Evolutionary conservation across 1,140 invertebrate species (phyloP), one percentile per base, ranked within the genome.

Genomic region (Orussus abietinus): DNA sequence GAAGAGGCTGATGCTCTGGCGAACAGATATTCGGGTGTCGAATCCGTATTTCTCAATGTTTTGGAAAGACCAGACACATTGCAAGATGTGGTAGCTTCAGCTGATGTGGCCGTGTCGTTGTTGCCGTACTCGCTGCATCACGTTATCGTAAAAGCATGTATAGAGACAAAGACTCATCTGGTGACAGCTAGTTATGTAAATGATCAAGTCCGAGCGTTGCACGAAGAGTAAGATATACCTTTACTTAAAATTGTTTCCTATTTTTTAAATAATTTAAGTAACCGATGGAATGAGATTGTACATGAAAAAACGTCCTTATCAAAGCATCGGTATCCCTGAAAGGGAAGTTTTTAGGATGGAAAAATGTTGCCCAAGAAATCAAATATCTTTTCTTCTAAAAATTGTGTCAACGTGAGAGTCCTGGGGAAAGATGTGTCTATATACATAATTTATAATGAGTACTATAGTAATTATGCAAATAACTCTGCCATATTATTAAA

Each of bases 131-230:
- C 81, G 3, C 73, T 97, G 9, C 97, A 99, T 66, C 85, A 87
- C 3, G 66, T 83, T 12, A 80, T 90, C 1, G 96, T 95, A 1
- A 80, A 86, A 49, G 79, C 83, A 18, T 99, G 96, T 57, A 93
- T 99, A 22, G 77, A 81, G 2, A 76, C 86, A 38, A 81, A 84
- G 29, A 86, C 83, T 0, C 91, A 99, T 63, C 85, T 99, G 82
- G 92, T 99, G 1, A 99, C 97, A 0, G 94, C 95, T 0, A 96
- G 92, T 40, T 99, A 99, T 57, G 81, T 92, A 14, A 86, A 86
- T 4, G 84, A 90, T 1, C 81, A 89, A 51, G 86, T 99, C 57
- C 81, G 78, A 45, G 79, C 80, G 1, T 64, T 98, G 3, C 84
- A 98, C 53, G 66, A 90, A 9, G 79, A 77, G 87, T 90, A 63